A percentile compares a stretch with the other conserved stretches of the same genome.
Conservation (phyloP, 35 echinoderm and acorn worm species). For the Ophiothrix spiculata region DNA sequence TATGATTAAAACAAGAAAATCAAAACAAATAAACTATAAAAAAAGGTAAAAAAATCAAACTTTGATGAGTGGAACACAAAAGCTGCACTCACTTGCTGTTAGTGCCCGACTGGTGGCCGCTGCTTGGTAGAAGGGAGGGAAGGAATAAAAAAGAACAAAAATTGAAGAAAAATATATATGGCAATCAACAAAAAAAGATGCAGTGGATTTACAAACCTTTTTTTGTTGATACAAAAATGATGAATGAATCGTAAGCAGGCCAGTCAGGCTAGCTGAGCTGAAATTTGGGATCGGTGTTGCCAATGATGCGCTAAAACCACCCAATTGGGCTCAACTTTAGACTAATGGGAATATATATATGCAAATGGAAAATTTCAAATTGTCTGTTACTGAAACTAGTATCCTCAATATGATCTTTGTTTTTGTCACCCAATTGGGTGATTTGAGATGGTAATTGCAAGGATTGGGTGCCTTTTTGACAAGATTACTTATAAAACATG, state of each 20-base stretch:
- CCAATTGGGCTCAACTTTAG: too few species aligned
- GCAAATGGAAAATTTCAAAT: too few species aligned
- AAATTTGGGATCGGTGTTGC: neutral
- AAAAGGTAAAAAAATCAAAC: neutral
- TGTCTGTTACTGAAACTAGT: too few species aligned
- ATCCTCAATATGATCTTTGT: too few species aligned
- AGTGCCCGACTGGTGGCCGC: slow-evolving; percentile 73
- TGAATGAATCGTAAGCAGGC: neutral
- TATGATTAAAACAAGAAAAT: neutral
- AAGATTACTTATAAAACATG: too few species aligned
- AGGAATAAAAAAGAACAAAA: slow-evolving; percentile 14
- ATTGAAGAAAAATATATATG: neutral
- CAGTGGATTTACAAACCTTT: neutral
- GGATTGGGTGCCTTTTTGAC: too few species aligned
- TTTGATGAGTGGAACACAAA: slow-evolving; percentile 16
- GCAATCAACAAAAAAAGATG: slow-evolving; percentile 8
- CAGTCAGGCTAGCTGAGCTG: neutral
- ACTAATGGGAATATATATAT: too few species aligned
- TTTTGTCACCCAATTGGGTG: too few species aligned
- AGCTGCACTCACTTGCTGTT: slow-evolving; percentile 91
- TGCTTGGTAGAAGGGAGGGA: slow-evolving; percentile 27
- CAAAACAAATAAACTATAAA: neutral
- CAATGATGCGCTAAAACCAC: too few species aligned
- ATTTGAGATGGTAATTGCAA: too few species aligned
- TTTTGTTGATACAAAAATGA: neutral